phyloP scores from a whole-genome alignment of 2,888 invertebrate species.

The Eupithecia vulgata region DNA sequence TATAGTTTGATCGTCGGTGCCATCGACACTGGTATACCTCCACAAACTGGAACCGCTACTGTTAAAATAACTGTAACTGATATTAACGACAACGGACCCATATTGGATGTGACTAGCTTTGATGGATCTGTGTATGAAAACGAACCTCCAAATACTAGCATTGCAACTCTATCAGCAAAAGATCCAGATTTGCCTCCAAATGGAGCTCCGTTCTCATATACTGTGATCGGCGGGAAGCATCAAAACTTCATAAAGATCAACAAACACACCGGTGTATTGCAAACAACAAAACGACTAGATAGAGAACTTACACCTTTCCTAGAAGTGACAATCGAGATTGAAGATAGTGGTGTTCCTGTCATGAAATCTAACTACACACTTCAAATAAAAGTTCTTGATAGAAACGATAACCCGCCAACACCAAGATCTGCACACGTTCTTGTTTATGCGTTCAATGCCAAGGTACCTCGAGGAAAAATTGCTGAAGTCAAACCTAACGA shows the following conservation, averaged over 20 bases:
- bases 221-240: conserved; percentile 90
- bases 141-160: conserved; percentile 91
- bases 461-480: conserved; percentile 91
- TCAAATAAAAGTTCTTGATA: conserved; percentile 90
- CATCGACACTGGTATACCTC: conserved; percentile 94
- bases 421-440: conserved; percentile 92
- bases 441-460: conserved; percentile 90
- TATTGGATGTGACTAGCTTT: conserved; percentile 88
- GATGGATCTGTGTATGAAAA: conserved; percentile 93
- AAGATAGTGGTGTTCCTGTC: conserved; percentile 93
- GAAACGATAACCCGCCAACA: conserved; percentile 95
- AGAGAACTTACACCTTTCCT: conserved; percentile 91
- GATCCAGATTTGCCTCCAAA: conserved; percentile 96
- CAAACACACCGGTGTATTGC: conserved; percentile 90
- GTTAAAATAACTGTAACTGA: conserved; percentile 92
- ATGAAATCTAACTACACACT: conserved; percentile 92
- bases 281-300: conserved; percentile 91
- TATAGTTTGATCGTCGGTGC: conserved; percentile 93
- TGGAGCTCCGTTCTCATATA: conserved; percentile 94
- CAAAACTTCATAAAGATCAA: conserved; percentile 90
- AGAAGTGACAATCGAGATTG: conserved; percentile 91
- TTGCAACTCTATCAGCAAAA: conserved; percentile 92
- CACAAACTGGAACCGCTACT: conserved; percentile 95
- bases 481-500: conserved; percentile 97
- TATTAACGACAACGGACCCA: conserved; percentile 96